phyloP scores from a whole-genome alignment of 1,140 invertebrate genomes.

The Atta cephalotes region DNA sequence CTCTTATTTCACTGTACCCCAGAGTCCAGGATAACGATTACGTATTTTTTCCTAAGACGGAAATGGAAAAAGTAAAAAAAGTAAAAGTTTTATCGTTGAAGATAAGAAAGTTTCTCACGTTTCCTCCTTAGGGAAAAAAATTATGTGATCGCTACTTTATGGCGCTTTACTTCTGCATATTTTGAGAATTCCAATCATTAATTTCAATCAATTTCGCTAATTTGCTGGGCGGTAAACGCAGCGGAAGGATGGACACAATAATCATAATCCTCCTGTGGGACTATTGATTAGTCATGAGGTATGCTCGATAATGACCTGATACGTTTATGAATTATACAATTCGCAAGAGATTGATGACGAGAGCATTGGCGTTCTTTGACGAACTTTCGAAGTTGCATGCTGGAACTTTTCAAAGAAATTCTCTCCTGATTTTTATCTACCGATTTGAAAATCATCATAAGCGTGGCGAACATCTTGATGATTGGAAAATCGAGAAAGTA shows the following conservation, averaged over 20 bases:
- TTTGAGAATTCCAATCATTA: neutral
- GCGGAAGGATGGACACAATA: neutral
- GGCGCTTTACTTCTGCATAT: neutral
- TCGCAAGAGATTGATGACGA: constrained; percentile 9
- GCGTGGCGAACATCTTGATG: neutral
- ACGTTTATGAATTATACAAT: constrained; percentile 66
- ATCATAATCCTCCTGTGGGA: neutral
- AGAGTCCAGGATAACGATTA: too few species aligned
- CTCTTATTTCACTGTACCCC: too few species aligned
- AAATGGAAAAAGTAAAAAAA: too few species aligned
- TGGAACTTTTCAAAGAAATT: constrained; percentile 48
- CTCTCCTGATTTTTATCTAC: neutral
- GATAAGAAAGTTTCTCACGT: too few species aligned
- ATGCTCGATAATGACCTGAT: constrained; percentile 54
- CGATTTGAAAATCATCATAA: neutral
- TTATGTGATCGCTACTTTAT: too few species aligned
- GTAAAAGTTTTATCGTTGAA: too few species aligned
- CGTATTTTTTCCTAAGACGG: too few species aligned
- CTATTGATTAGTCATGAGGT: constrained; percentile 64
- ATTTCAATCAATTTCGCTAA: constrained; percentile 17
- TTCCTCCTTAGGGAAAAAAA: too few species aligned
- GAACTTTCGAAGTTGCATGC: constrained; percentile 3
- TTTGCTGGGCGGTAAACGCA: neutral
- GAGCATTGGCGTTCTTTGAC: constrained; percentile 37
- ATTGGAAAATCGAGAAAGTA: constrained; percentile 21